These are phyloP conservation scores for Dolichopus griseipennis DNA, from an alignment of 2,888 invertebrate genomes.

Conservation along the genomic window DNA sequence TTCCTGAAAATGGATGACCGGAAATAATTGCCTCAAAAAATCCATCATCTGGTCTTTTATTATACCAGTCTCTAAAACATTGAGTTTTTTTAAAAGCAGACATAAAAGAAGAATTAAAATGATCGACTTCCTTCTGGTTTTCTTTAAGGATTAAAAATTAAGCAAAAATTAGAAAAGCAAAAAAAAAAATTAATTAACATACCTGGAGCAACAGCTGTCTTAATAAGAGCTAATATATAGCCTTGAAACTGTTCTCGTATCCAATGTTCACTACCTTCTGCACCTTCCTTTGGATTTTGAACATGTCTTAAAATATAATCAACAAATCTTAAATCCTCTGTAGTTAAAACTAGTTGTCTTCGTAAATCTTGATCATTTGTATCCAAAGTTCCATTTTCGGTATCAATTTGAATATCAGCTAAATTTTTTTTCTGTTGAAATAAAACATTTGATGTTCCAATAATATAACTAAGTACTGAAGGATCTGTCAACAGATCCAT, in stretches of 20 bases:
- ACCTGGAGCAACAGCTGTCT: conserved; percentile 70
- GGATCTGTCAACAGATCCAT: conserved; percentile 83
- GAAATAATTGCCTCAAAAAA: conserved; percentile 62
- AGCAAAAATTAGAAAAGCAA: background rate
- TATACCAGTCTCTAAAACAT: conserved; percentile 78
- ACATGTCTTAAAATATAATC: conserved; percentile 81
- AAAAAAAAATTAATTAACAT: no score
- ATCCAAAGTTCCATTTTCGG: conserved; percentile 79
- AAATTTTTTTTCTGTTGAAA: conserved; percentile 91
- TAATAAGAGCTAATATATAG: conserved; percentile 70
- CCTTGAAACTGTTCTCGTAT: conserved; percentile 87
- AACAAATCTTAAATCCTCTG: conserved; percentile 91
- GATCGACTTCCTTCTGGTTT: conserved; percentile 70
- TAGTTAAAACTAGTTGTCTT: conserved; percentile 76
- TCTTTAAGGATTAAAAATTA: background rate
- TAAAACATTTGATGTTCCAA: conserved; percentile 97
- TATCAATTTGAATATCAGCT: conserved; percentile 85
- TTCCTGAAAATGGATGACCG: conserved; percentile 91
- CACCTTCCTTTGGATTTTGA: conserved; percentile 56
- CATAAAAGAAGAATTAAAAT: conserved; percentile 80
- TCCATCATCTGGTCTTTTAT: conserved; percentile 53
- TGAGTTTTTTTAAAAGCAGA: conserved; percentile 77
- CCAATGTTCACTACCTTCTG: conserved; percentile 94
- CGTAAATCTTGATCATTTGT: conserved; percentile 66
- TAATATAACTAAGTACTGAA: conserved; percentile 75